Evolutionary conservation across 2,888 invertebrate genomes (phyloP).

Genomic region (Zaprionus lineosus): DNA sequence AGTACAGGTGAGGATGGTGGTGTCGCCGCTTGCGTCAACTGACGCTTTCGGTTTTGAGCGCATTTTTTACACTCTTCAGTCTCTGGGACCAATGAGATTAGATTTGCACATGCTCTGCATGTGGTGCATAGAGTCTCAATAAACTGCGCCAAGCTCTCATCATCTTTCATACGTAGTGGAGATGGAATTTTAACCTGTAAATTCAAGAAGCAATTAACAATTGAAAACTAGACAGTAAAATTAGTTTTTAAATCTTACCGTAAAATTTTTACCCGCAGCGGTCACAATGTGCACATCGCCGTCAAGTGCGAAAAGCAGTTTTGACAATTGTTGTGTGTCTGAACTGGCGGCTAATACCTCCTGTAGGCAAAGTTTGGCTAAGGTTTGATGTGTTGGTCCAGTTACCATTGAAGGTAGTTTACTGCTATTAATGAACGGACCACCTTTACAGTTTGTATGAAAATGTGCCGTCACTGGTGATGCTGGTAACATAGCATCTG

Average conservation of each 20-base stretch:
- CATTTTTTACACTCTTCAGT: constrained; percentile 83
- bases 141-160: constrained; percentile 81
- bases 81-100: constrained; percentile 82
- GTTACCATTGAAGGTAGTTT: constrained; percentile 84
- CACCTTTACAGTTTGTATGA: constrained; percentile 84
- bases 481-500: constrained; percentile 83
- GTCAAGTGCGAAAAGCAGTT: constrained; percentile 80
- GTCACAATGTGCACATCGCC: constrained; percentile 83
- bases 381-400: constrained; percentile 83
- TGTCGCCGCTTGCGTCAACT: constrained; percentile 64
- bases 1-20: constrained; percentile 76
- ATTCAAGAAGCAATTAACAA: background rate
- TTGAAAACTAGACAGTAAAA: background rate
- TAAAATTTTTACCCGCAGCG: constrained; percentile 83
- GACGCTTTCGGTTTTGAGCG: constrained; percentile 76
- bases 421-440: constrained; percentile 84
- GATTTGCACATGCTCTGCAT: constrained; percentile 82
- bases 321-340: constrained; percentile 82
- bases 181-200: constrained; percentile 82
- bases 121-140: constrained; percentile 82
- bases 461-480: constrained; percentile 84
- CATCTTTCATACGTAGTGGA: constrained; percentile 81
- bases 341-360: constrained; percentile 83
- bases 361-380: constrained; percentile 82
- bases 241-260: constrained; percentile 61